Percentiles rank a stretch among this genome's conserved stretches.
Evolutionary conservation across 2,888 invertebrate genomes (phyloP).

Genomic region (Coecobrya sp.): DNA sequence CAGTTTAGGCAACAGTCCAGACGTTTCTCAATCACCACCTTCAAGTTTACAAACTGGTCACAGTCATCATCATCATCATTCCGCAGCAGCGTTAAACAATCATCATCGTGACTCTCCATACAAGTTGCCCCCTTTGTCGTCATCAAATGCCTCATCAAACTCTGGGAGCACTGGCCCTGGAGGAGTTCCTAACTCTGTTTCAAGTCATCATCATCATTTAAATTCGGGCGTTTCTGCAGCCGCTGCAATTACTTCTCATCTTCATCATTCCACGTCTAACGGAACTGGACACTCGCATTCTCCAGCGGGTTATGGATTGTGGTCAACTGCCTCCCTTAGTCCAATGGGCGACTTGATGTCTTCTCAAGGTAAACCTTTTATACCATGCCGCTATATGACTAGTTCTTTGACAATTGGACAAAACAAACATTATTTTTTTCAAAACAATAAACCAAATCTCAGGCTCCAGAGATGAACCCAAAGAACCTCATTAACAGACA

Average conservation of each 20-base stretch:
- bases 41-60: constrained; percentile 87
- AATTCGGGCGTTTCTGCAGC: constrained; percentile 83
- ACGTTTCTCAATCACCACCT: constrained; percentile 87
- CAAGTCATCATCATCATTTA: constrained; percentile 83
- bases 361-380: constrained; percentile 84
- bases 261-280: constrained; percentile 83
- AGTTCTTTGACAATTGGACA: too few relatives aligned
- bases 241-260: constrained; percentile 83
- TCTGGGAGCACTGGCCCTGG: constrained; percentile 79
- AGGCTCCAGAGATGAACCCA: background rate
- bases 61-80: constrained; percentile 87
- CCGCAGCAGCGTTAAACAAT: constrained; percentile 77
- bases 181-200: constrained; percentile 80
- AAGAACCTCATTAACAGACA: background rate
- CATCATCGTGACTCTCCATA: constrained; percentile 86
- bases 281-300: constrained; percentile 80
- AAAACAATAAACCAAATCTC: background rate
- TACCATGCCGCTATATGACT: too few relatives aligned
- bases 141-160: constrained; percentile 85
- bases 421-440: too few relatives aligned
- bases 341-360: constrained; percentile 87
- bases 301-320: constrained; percentile 88
- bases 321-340: constrained; percentile 90
- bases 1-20: constrained; percentile 85
- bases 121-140: constrained; percentile 85